Evolutionary conservation across 2,888 invertebrate genomes (phyloP).

Genomic region (Teleogryllus oceanicus): DNA sequence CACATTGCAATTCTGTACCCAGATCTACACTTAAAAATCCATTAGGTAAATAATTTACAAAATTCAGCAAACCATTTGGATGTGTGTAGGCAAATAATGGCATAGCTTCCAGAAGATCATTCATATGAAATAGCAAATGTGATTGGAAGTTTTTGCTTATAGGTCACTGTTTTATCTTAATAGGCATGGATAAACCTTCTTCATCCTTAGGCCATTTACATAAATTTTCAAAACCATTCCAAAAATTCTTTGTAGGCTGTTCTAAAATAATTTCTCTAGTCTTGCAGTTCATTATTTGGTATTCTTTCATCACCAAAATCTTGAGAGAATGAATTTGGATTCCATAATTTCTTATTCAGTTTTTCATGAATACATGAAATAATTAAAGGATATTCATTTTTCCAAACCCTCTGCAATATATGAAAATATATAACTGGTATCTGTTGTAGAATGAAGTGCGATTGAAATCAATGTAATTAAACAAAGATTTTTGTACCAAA

Average conservation of each 20-base stretch:
- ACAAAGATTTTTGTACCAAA: no score
- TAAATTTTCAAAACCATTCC: neutral
- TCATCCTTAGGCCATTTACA: neutral
- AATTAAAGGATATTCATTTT: neutral
- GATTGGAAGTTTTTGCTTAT: neutral
- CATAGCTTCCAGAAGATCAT: neutral
- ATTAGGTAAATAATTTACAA: neutral
- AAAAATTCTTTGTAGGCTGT: neutral
- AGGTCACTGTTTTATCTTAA: neutral
- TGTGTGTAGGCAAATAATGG: neutral
- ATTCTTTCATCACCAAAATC: neutral
- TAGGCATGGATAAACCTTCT: neutral
- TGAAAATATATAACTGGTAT: no score
- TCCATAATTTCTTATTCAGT: neutral
- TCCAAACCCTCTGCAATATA: neutral
- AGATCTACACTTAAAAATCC: neutral
- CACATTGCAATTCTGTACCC: neutral
- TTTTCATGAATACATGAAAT: neutral
- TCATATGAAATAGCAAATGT: neutral
- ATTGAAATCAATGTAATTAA: neutral
- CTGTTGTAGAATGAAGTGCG: no score
- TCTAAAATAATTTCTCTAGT: neutral
- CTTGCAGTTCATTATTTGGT: neutral
- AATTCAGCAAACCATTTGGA: conserved; percentile 6
- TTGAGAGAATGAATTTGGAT: neutral